Percentiles rank a stretch among this genome's conserved stretches.
Conservation (phyloP, 2,113 vertebrate species). For the Falcunculus frontatus region DNA sequence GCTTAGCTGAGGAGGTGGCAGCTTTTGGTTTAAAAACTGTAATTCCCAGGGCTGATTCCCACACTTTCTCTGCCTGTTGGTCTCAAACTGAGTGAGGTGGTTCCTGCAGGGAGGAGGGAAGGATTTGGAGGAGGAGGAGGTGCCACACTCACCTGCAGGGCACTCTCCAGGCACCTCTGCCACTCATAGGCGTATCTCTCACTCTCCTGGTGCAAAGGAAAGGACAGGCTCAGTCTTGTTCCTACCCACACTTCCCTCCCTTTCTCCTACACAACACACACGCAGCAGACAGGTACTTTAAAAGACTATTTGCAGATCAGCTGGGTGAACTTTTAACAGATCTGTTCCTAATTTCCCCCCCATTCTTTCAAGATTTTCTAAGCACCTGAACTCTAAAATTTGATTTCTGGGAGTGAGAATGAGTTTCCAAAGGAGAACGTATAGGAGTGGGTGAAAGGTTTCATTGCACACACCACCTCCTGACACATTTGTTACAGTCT, state of each 20-base stretch:
- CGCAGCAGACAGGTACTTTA: not conserved
- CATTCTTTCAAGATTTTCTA: not conserved
- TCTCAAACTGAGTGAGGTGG: not conserved
- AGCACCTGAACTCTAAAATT: not conserved
- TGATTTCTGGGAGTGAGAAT: not conserved
- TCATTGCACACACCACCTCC: not conserved
- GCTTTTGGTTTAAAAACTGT: not conserved
- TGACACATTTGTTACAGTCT: not conserved
- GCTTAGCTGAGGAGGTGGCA: not conserved
- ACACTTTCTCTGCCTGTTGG: not conserved
- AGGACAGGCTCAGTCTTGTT: not conserved
- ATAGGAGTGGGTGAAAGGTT: not conserved
- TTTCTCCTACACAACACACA: not conserved
- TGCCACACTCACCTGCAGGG: slow-evolving; percentile 82
- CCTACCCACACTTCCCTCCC: not conserved
- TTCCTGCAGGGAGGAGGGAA: not conserved
- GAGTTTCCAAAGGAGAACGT: not conserved
- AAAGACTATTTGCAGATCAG: not conserved
- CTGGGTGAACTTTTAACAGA: not conserved
- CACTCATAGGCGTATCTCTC: slow-evolving; percentile 97
- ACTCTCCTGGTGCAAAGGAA: slow-evolving; percentile 81
- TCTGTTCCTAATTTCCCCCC: not conserved
- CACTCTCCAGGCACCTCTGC: slow-evolving; percentile 93
- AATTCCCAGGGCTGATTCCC: not conserved
- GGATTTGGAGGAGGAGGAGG: not conserved